phyloP scores from a whole-genome alignment of 2,113 vertebrate species.

The Eulemur rufifrons region DNA sequence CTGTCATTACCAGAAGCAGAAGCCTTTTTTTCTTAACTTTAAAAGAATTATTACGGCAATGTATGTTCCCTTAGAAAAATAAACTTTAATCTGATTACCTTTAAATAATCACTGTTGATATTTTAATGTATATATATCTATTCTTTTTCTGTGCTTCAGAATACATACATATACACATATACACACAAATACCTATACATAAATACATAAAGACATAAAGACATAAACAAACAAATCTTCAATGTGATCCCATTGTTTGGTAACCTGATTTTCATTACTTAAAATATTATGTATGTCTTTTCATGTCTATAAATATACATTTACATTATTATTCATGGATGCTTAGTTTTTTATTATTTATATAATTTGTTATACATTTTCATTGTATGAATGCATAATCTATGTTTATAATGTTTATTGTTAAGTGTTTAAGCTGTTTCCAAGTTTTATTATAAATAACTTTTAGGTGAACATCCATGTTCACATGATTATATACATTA shows the following conservation, averaged over 20 bases:
- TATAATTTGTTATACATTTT: not conserved
- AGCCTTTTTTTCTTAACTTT: not conserved
- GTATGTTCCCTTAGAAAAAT: not conserved
- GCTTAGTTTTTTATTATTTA: not conserved
- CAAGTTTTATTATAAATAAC: not conserved
- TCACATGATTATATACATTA: not conserved
- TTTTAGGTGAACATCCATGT: not conserved
- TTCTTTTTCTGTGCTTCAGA: not conserved
- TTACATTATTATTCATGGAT: not conserved
- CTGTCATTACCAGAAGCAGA: not conserved
- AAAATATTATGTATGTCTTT: not conserved
- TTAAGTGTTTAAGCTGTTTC: not conserved
- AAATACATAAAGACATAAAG: not conserved
- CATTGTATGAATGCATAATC: not conserved
- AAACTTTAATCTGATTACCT: not conserved
- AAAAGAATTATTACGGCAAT: not conserved
- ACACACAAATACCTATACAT: not conserved
- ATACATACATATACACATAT: not conserved
- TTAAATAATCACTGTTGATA: not conserved
- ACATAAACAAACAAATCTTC: not conserved
- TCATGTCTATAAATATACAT: not conserved
- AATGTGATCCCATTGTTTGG: not conserved
- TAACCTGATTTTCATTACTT: not conserved
- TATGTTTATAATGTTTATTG: not conserved
- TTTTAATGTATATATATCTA: not conserved